Evolutionary conservation across 2,888 invertebrate species (phyloP).

Genomic region (Caenorhabditis wallacei): DNA sequence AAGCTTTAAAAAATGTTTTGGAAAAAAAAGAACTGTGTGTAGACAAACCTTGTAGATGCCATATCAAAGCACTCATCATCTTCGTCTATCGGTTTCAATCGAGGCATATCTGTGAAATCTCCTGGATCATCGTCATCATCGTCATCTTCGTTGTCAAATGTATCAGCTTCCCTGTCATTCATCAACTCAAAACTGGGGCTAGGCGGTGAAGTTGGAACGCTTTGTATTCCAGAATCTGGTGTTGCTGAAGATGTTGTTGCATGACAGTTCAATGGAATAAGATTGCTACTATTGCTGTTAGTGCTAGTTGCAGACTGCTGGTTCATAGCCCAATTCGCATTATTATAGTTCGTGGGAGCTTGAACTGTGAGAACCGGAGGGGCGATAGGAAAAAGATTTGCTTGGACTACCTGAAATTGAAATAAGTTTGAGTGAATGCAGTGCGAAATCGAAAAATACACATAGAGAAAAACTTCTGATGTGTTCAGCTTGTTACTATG

Average conservation of each 20-base stretch:
- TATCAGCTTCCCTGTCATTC: constrained; percentile 48
- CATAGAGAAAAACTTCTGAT: too few species aligned
- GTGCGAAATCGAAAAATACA: too few species aligned
- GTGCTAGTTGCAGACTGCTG: background rate
- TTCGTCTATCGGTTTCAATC: constrained; percentile 63
- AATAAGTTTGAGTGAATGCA: too few species aligned
- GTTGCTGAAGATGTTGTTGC: constrained; percentile 73
- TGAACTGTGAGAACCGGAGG: constrained; percentile 12
- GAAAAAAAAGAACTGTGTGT: background rate
- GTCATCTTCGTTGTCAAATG: constrained; percentile 8
- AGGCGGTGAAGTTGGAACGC: constrained; percentile 77
- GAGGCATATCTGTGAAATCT: constrained; percentile 72
- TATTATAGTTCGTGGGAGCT: background rate
- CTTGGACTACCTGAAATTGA: constrained; percentile 40
- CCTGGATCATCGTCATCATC: constrained; percentile 33
- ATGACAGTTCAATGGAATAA: background rate
- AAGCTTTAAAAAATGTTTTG: background rate
- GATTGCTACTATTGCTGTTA: background rate
- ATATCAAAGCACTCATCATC: constrained; percentile 53
- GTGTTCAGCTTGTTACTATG: background rate
- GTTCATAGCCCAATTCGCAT: constrained; percentile 1
- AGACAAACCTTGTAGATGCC: constrained; percentile 48
- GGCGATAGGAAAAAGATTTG: constrained; percentile 40
- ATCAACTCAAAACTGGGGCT: constrained; percentile 36
- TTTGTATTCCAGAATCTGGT: constrained; percentile 82